Conservation (phyloP, 2,797 vertebrate species). For the Phoxinus dragarum region DNA sequence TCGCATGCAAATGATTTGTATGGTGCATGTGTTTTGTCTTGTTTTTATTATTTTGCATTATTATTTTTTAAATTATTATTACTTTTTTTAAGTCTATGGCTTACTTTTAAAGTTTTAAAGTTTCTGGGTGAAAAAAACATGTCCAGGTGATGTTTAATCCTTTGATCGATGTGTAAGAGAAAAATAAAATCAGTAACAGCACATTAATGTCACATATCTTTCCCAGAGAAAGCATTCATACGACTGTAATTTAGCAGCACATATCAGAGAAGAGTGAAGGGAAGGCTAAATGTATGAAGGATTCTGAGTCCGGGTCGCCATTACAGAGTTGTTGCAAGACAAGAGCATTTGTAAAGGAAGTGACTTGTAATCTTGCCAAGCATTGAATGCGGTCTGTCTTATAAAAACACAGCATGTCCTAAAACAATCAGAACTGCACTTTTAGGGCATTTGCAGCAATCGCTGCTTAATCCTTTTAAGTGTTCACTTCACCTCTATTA, state of each 20-base stretch:
- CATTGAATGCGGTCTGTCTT: neutral
- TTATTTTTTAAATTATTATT: neutral
- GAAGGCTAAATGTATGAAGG: neutral
- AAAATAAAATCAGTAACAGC: neutral
- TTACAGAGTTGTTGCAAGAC: neutral
- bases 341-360: neutral
- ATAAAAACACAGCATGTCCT: constrained; percentile 28
- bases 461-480: constrained; percentile 38
- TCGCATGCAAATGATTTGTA: neutral
- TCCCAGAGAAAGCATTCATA: neutral
- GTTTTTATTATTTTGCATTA: neutral
- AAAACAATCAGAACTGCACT: constrained; percentile 30
- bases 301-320: neutral
- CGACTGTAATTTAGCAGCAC: neutral
- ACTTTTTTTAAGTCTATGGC: neutral
- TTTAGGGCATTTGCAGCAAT: constrained; percentile 5
- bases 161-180: neutral
- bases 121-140: neutral
- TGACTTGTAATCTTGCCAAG: constrained; percentile 2
- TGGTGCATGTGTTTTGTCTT: neutral
- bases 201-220: neutral
- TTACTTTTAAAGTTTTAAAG: neutral
- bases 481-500: constrained; percentile 34
- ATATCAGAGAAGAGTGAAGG: neutral
- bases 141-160: neutral